phyloP scores from a whole-genome alignment of 2,888 invertebrate genomes.

The Syritta pipiens region DNA sequence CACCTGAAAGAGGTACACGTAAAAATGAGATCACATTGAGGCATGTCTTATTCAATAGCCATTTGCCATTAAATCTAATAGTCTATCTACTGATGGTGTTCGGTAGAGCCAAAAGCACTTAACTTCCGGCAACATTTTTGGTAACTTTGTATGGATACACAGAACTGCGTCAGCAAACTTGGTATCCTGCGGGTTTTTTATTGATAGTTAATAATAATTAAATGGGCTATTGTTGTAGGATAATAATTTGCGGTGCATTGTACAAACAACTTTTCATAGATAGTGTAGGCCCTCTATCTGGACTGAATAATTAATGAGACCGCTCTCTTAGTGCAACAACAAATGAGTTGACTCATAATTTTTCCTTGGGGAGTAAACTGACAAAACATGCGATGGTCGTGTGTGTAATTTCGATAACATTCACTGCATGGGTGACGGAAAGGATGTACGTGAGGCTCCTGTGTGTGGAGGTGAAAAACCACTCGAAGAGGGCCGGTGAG shows the following conservation, averaged over 20 bases:
- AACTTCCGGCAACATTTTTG: constrained; percentile 36
- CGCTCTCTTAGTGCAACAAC: constrained; percentile 39
- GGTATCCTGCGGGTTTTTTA: constrained; percentile 37
- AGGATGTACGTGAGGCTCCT: constrained; percentile 45
- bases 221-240: constrained; percentile 53
- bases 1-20: background rate
- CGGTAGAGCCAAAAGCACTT: constrained; percentile 12
- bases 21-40: constrained; percentile 2
- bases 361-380: constrained; percentile 34
- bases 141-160: background rate
- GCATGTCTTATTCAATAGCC: constrained; percentile 14
- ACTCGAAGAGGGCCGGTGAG: constrained; percentile 27
- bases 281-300: background rate
- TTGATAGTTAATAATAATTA: constrained; percentile 64
- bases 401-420: constrained; percentile 62
- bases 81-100: constrained; percentile 15
- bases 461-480: too few relatives aligned
- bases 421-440: constrained; percentile 66
- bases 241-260: constrained; percentile 43
- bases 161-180: background rate
- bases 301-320: constrained; percentile 59
- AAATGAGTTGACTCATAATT: constrained; percentile 58
- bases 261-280: constrained; percentile 39
- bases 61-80: constrained; percentile 42
- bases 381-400: constrained; percentile 46